Evolutionary conservation across 2,888 invertebrate species (phyloP).

Genomic region (Trichopria drosophilae): DNA sequence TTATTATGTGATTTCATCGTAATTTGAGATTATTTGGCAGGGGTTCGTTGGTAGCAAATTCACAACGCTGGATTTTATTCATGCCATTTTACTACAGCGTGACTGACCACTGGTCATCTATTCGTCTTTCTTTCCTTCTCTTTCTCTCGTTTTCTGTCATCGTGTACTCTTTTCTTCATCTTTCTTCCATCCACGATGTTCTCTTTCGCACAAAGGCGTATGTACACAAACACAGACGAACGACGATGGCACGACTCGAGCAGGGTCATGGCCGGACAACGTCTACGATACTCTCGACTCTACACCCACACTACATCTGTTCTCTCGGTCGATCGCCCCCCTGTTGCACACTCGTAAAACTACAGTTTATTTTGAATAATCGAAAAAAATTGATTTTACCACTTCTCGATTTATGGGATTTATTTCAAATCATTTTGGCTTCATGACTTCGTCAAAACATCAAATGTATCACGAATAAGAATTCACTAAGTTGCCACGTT

Average conservation of each 20-base stretch:
- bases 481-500: too few relatives aligned
- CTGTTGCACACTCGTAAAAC: constrained; percentile 43
- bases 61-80: too few relatives aligned
- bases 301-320: constrained; percentile 50
- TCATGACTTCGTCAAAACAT: too few relatives aligned
- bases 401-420: too few relatives aligned
- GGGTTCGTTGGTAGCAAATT: too few relatives aligned
- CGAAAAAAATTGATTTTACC: too few relatives aligned
- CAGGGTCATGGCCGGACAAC: constrained; percentile 59
- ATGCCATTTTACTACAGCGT: constrained; percentile 42
- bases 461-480: too few relatives aligned
- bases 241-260: constrained; percentile 43
- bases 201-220: constrained; percentile 23
- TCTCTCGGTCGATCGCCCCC: constrained; percentile 40
- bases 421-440: too few relatives aligned
- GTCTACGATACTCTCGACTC: constrained; percentile 51
- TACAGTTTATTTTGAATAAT: constrained; percentile 43
- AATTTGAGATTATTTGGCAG: too few relatives aligned
- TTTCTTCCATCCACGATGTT: constrained; percentile 24
- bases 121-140: constrained; percentile 11
- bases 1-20: too few relatives aligned
- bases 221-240: constrained; percentile 30
- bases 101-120: constrained; percentile 41
- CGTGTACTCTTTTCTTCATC: constrained; percentile 26
- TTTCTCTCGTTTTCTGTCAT: constrained; percentile 18